These are phyloP conservation scores for Micromesistius poutassou DNA, from an alignment of 2,797 vertebrate genomes.

Conservation along the genomic window DNA sequence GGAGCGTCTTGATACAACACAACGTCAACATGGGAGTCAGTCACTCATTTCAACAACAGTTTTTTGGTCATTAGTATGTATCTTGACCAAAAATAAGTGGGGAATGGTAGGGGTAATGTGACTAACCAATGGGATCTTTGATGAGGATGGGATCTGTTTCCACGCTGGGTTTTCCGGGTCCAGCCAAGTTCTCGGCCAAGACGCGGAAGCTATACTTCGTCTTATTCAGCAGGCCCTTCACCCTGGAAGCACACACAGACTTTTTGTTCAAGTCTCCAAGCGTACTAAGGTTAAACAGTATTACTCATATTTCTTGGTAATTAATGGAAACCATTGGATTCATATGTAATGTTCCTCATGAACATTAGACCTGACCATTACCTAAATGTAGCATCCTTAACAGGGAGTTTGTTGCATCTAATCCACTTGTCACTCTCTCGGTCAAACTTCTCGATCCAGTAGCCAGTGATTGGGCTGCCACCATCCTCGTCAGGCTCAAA, in stretches of 20 bases:
- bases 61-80: not conserved
- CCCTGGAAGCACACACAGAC: conserved; percentile 67
- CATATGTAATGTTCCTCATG: not conserved
- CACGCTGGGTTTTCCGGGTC: conserved; percentile 89
- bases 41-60: not conserved
- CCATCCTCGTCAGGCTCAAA: conserved; percentile 96
- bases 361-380: conserved; percentile 45
- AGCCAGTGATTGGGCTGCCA: conserved; percentile 94
- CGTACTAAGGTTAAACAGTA: not conserved
- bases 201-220: conserved; percentile 96
- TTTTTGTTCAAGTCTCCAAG: not conserved
- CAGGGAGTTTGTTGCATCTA: conserved; percentile 92
- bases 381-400: conserved; percentile 91
- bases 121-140: conserved; percentile 92
- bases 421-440: conserved; percentile 94
- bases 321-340: not conserved
- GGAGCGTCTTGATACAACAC: conserved; percentile 83
- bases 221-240: conserved; percentile 93
- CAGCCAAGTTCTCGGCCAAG: conserved; percentile 96
- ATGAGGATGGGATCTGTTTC: conserved; percentile 90
- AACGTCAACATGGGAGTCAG: not conserved
- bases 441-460: conserved; percentile 97
- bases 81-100: not conserved
- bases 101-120: not conserved
- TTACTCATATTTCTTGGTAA: not conserved